Evolutionary conservation across 1,140 invertebrate genomes (phyloP).

Genomic region (Telenomus remus): DNA sequence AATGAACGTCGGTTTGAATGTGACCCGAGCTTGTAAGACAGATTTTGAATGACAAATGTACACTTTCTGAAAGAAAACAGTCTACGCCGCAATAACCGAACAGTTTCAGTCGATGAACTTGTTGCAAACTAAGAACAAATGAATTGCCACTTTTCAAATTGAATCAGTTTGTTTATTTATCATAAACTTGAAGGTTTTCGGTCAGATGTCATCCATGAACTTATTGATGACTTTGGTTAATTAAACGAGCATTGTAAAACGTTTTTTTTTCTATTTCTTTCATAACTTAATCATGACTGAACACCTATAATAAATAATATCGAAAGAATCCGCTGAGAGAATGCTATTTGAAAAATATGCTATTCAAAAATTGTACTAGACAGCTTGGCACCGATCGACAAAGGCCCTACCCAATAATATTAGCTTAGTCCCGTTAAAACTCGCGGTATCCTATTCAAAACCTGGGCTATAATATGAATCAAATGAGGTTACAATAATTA

Average conservation of each 20-base stretch:
- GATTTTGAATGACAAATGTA: too few relatives aligned
- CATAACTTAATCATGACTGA: slow-evolving; percentile 4
- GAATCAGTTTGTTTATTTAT: too few relatives aligned
- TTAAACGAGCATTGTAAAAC: neutral
- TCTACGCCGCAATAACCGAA: too few relatives aligned
- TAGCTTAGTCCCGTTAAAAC: slow-evolving; percentile 58
- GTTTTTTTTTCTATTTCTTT: slow-evolving; percentile 11
- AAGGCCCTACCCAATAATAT: slow-evolving; percentile 49
- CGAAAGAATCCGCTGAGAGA: slow-evolving; percentile 34
- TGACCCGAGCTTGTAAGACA: too few relatives aligned
- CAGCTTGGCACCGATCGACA: slow-evolving; percentile 67
- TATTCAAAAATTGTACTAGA: slow-evolving; percentile 58
- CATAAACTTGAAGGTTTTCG: too few relatives aligned
- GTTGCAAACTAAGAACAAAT: too few relatives aligned
- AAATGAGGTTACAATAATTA: slow-evolving; percentile 39
- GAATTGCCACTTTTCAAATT: too few relatives aligned
- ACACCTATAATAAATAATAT: slow-evolving; percentile 22
- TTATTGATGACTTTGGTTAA: too few relatives aligned
- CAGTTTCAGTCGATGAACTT: too few relatives aligned
- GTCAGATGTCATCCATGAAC: too few relatives aligned
- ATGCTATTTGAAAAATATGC: slow-evolving; percentile 23
- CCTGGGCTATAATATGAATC: slow-evolving; percentile 36
- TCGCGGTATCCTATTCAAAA: slow-evolving; percentile 33
- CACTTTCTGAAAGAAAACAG: too few relatives aligned
- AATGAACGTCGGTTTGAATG: neutral